These are phyloP conservation scores for Ceratosolen solmsi DNA, from an alignment of 1,140 invertebrate genomes.

Conservation along the genomic window DNA sequence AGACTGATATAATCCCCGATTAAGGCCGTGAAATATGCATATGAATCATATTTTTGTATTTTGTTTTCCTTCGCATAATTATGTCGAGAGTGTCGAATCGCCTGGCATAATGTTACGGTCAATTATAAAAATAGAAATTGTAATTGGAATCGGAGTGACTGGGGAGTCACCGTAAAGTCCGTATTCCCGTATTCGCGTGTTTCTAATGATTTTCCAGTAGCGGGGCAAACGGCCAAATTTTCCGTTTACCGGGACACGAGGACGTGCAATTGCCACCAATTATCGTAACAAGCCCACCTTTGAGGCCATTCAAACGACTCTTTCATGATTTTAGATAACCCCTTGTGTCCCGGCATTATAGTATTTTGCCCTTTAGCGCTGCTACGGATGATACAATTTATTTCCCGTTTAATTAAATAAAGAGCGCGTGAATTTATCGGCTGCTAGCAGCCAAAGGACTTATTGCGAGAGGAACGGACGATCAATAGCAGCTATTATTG, in stretches of 20 bases:
- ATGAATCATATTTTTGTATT: constrained; percentile 63
- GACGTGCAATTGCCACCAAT: constrained; percentile 44
- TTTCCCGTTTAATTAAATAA: constrained; percentile 23
- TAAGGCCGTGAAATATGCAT: constrained; percentile 57
- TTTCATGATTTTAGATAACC: constrained; percentile 44
- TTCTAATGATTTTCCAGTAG: constrained; percentile 28
- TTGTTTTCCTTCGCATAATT: constrained; percentile 61
- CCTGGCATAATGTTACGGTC: constrained; percentile 62
- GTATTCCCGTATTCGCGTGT: not conserved
- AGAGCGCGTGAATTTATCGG: not conserved
- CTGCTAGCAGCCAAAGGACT: not conserved
- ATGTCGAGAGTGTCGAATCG: constrained; percentile 62
- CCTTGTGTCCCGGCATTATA: not conserved
- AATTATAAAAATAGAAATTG: constrained; percentile 58
- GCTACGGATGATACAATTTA: constrained; percentile 15
- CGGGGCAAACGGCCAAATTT: constrained; percentile 43
- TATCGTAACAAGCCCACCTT: constrained; percentile 21
- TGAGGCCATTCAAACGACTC: constrained; percentile 22
- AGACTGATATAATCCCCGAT: not conserved
- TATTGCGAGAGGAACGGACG: not conserved
- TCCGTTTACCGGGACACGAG: constrained; percentile 43
- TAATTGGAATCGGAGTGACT: constrained; percentile 59
- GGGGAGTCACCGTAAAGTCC: constrained; percentile 52
- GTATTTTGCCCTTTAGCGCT: constrained; percentile 27
- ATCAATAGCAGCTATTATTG: not conserved